Percentiles rank a stretch among this genome's conserved stretches.
Evolutionary conservation across 1,140 invertebrate species (phyloP).

Genomic region (Scaptomyza hsui): DNA sequence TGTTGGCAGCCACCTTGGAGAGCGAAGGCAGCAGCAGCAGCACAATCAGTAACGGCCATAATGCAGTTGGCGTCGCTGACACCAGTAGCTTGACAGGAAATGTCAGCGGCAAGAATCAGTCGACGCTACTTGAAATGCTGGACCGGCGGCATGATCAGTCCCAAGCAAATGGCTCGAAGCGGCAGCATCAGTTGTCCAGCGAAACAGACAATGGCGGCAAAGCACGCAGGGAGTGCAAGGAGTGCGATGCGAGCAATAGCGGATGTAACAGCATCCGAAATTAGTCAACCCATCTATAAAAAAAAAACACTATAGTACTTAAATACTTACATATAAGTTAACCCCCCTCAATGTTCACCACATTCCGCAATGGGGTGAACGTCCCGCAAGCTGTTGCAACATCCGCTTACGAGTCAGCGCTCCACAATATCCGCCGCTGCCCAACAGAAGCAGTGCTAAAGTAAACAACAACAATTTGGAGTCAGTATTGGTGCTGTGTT

Average conservation of each 20-base stretch:
- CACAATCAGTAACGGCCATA: not conserved
- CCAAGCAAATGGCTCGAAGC: constrained; percentile 52
- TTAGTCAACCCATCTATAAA: no score
- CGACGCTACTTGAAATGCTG: constrained; percentile 61
- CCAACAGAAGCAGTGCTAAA: no score
- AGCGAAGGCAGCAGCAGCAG: no score
- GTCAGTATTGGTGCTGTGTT: no score
- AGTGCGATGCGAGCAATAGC: constrained; percentile 35
- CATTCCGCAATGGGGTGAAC: no score
- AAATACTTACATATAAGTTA: not conserved
- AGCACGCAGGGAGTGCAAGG: constrained; percentile 51
- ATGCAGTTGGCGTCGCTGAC: not conserved
- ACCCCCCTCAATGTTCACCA: no score
- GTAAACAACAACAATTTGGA: no score
- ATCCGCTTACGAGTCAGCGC: no score
- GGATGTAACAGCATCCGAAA: constrained; percentile 16
- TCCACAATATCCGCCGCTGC: no score
- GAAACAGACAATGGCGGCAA: constrained; percentile 39
- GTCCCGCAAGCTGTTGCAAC: no score
- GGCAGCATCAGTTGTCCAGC: constrained; percentile 35
- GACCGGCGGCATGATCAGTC: constrained; percentile 64
- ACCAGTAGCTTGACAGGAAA: not conserved
- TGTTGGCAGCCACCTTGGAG: constrained; percentile 33
- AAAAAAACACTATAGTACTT: no score
- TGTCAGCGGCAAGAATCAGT: constrained; percentile 21